Percentiles rank a stretch among this genome's conserved stretches.
Evolutionary conservation across 1,140 invertebrate species (phyloP).

Genomic region (Phenacoccus solenopsis): DNA sequence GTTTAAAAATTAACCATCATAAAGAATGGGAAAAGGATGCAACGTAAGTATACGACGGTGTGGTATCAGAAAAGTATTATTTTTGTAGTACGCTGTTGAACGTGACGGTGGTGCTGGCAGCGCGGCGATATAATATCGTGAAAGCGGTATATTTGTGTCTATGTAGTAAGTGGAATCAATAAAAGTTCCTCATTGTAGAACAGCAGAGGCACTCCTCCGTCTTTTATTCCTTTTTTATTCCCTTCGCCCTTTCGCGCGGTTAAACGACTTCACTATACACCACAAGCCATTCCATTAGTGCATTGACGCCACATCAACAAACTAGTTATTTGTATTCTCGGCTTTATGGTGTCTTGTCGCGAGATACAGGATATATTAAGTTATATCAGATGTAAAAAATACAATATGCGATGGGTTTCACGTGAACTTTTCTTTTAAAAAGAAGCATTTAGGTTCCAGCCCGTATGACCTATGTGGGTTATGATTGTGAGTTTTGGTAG

Average conservation of each 20-base stretch:
- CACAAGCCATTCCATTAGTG: constrained; percentile 1
- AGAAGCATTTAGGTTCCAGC: not conserved
- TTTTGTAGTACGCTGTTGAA: not conserved
- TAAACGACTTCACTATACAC: constrained; percentile 1
- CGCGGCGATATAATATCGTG: not conserved
- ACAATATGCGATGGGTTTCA: not conserved
- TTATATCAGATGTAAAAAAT: not conserved
- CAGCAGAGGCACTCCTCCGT: not conserved
- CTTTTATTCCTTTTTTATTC: not conserved
- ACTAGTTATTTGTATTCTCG: constrained; percentile 2
- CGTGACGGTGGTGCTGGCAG: not conserved
- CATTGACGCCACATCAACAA: constrained; percentile 1
- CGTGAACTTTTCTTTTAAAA: not conserved
- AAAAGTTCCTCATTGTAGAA: constrained; percentile 2
- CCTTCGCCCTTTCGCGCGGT: not conserved
- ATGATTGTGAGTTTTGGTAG: no score
- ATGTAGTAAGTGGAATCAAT: constrained; percentile 2
- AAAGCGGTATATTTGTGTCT: not conserved
- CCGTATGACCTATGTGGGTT: no score
- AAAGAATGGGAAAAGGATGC: constrained; percentile 1
- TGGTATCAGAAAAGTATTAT: not conserved
- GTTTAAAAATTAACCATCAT: not conserved
- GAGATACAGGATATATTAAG: constrained; percentile 2
- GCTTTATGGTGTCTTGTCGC: not conserved
- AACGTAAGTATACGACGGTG: not conserved